A percentile compares a stretch with the other conserved stretches of the same genome.
Conservation (phyloP, 1,140 invertebrate species). For the Drosophila biarmipes region DNA sequence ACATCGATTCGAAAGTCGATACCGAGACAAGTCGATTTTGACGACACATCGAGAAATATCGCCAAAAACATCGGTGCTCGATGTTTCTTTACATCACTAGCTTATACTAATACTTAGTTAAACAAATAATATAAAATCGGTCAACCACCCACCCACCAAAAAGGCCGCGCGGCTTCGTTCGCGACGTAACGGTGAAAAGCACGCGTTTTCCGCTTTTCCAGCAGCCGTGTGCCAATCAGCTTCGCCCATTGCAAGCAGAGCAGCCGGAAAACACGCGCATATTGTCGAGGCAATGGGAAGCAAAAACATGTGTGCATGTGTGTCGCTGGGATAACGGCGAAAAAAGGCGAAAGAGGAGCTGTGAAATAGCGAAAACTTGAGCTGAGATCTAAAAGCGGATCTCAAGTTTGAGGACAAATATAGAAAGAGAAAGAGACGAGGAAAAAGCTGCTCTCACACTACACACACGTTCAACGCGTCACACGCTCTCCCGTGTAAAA, state of each 20-base stretch:
- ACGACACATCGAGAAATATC: too few relatives aligned
- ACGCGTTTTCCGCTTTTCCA: constrained; percentile 26
- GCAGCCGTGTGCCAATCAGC: constrained; percentile 14
- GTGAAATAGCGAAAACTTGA: constrained; percentile 37
- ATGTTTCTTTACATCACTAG: too few relatives aligned
- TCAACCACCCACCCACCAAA: constrained; percentile 14
- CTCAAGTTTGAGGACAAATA: constrained; percentile 40
- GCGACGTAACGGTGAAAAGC: constrained; percentile 29
- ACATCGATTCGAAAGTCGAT: too few relatives aligned
- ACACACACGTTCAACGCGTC: constrained; percentile 12
- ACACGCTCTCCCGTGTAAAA: constrained; percentile 24
- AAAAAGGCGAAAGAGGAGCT: constrained; percentile 41
- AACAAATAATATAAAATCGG: constrained; percentile 16
- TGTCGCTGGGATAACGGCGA: constrained; percentile 66
- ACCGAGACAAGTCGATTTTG: too few relatives aligned
- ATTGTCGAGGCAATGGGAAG: constrained; percentile 60
- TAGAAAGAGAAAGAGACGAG: constrained; percentile 9
- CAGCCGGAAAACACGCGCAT: constrained; percentile 27
- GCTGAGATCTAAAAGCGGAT: constrained; percentile 25
- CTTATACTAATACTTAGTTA: too few relatives aligned
- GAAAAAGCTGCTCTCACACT: constrained; percentile 12
- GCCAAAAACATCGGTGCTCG: too few relatives aligned
- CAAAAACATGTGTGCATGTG: constrained; percentile 75
- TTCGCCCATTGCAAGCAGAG: not conserved
- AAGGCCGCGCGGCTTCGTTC: constrained; percentile 29